Conservation (phyloP, 2,888 invertebrate genomes). For the Drosophila antonietae region DNA sequence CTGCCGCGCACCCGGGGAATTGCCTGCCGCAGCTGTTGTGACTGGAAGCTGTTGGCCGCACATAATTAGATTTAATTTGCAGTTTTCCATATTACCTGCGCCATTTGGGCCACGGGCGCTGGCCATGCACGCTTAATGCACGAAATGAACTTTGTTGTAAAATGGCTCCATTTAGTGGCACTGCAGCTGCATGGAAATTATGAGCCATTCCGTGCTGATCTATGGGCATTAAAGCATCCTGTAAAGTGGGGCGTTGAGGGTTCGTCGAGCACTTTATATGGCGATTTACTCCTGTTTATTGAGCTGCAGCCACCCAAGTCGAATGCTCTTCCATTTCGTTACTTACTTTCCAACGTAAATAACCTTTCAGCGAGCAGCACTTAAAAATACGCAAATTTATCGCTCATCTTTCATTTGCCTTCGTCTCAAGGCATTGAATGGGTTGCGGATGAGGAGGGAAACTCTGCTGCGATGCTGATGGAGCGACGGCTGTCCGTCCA, state of each 20-base stretch:
- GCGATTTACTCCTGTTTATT: slow-evolving; percentile 40
- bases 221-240: slow-evolving; percentile 33
- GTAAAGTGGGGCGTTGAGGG: slow-evolving; percentile 35
- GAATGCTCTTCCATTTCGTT: slow-evolving; percentile 27
- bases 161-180: slow-evolving; percentile 53
- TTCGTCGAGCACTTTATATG: slow-evolving; percentile 9
- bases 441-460: neutral
- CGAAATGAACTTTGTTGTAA: slow-evolving; percentile 41
- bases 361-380: slow-evolving; percentile 52
- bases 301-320: slow-evolving; percentile 10
- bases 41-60: slow-evolving; percentile 49
- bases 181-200: slow-evolving; percentile 33
- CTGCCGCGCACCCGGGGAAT: neutral
- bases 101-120: slow-evolving; percentile 7
- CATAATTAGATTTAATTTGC: slow-evolving; percentile 79
- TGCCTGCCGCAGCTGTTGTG: slow-evolving; percentile 6
- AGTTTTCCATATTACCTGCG: slow-evolving; percentile 34
- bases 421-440: slow-evolving; percentile 17
- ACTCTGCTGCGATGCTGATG: neutral
- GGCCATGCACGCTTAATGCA: slow-evolving; percentile 30
- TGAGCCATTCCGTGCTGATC: slow-evolving; percentile 32
- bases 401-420: slow-evolving; percentile 55
- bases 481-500: slow-evolving; percentile 42
- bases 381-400: slow-evolving; percentile 66
- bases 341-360: slow-evolving; percentile 50